Evolutionary conservation across 2,797 vertebrate genomes (phyloP).

Genomic region (Bradypodion pumilum): DNA sequence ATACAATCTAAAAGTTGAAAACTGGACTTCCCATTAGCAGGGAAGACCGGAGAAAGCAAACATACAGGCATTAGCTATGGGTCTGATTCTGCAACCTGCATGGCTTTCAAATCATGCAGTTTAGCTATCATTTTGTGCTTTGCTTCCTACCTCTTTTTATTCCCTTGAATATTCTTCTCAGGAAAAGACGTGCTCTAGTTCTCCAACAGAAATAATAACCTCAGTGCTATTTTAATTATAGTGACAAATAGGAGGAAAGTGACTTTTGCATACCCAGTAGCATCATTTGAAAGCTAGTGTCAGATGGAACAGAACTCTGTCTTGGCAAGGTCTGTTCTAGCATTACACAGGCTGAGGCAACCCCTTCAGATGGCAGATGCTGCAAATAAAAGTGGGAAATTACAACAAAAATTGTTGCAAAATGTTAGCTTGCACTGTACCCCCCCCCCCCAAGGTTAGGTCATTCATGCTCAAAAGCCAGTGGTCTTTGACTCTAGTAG

Average conservation of each 20-base stretch:
- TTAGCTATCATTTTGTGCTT: not conserved
- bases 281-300: not conserved
- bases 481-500: too few relatives aligned
- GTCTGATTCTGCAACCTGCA: not conserved
- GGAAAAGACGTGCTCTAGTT: not conserved
- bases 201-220: not conserved
- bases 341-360: not conserved
- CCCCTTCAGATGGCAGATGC: not conserved
- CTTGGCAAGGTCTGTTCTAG: not conserved
- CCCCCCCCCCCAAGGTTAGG: too few relatives aligned
- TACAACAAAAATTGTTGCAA: not conserved
- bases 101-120: not conserved
- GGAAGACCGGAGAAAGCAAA: not conserved
- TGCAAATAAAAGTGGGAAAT: not conserved
- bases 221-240: conserved; percentile 11
- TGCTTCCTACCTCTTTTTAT: not conserved
- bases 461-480: too few relatives aligned
- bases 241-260: not conserved
- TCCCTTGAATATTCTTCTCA: not conserved
- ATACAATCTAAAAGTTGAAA: not conserved
- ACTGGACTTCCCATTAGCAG: not conserved
- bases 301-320: not conserved
- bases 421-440: not conserved
- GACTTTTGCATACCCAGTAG: not conserved
- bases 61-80: conserved; percentile 32